phyloP scores from a whole-genome alignment of 1,140 invertebrate species.

The Lasioglossum albipes region DNA sequence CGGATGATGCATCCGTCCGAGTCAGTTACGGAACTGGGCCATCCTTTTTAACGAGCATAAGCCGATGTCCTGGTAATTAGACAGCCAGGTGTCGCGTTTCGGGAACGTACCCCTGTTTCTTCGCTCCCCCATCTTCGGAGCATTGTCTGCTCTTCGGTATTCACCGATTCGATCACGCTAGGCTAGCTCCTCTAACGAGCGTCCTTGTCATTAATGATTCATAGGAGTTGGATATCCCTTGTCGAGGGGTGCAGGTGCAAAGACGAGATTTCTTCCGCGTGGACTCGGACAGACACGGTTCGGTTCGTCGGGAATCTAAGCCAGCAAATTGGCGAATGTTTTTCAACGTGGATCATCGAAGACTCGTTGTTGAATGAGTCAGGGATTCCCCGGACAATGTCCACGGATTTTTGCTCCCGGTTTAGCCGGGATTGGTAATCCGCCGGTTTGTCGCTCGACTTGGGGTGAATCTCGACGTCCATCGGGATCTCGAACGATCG shows the following conservation, averaged over 20 bases:
- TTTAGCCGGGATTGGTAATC: background rate
- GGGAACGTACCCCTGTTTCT: slow-evolving; percentile 43
- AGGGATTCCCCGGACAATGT: background rate
- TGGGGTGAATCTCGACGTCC: background rate
- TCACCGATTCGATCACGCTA: slow-evolving; percentile 72
- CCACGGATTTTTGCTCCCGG: background rate
- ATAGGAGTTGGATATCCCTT: slow-evolving; percentile 55
- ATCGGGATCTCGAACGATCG: background rate
- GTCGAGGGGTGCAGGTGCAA: slow-evolving; percentile 42
- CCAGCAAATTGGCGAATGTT: slow-evolving; percentile 43
- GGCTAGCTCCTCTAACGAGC: slow-evolving; percentile 71
- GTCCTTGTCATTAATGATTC: slow-evolving; percentile 69
- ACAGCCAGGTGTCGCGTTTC: slow-evolving; percentile 63
- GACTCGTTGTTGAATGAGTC: slow-evolving; percentile 23
- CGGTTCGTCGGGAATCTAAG: slow-evolving; percentile 13
- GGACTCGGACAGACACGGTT: slow-evolving; percentile 29
- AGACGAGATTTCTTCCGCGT: background rate
- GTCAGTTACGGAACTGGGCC: background rate
- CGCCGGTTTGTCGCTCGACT: background rate
- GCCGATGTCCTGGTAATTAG: slow-evolving; percentile 57
- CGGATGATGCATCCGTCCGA: background rate
- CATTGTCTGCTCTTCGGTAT: slow-evolving; percentile 69
- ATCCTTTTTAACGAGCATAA: slow-evolving; percentile 21
- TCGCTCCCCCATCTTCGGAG: slow-evolving; percentile 46
- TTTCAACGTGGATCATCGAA: slow-evolving; percentile 25